Percentiles rank a stretch among this genome's conserved stretches.
Evolutionary conservation across 1,140 invertebrate species (phyloP).

Genomic region (Epicauta chinensis): DNA sequence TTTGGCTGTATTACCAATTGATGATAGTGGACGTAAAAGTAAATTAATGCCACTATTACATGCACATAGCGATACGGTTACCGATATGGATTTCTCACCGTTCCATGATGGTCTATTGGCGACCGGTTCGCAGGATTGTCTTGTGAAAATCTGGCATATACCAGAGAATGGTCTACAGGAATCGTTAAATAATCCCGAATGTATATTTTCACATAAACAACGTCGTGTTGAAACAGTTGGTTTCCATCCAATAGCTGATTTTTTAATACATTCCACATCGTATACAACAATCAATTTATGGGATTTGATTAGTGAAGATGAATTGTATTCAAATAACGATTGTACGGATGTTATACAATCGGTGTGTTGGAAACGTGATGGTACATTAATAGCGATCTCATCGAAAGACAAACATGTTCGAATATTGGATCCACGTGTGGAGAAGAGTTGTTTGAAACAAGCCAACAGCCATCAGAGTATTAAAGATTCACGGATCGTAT

Average conservation of each 20-base stretch:
- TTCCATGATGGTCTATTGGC: conserved; percentile 88
- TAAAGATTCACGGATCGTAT: conserved; percentile 84
- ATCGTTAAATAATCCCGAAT: conserved; percentile 72
- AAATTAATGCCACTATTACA: conserved; percentile 78
- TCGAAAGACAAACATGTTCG: conserved; percentile 80
- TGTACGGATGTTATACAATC: conserved; percentile 80
- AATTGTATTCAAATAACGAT: conserved; percentile 70
- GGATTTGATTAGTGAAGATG: conserved; percentile 77
- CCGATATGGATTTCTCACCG: conserved; percentile 92
- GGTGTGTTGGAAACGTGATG: conserved; percentile 77
- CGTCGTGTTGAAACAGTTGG: conserved; percentile 76
- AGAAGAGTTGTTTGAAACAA: conserved; percentile 53
- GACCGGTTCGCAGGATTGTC: conserved; percentile 85
- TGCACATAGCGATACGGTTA: conserved; percentile 82
- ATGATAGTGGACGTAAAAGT: conserved; percentile 79
- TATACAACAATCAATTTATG: conserved; percentile 77
- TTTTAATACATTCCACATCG: conserved; percentile 72
- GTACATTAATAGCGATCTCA: conserved; percentile 63
- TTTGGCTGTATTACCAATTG: conserved; percentile 77
- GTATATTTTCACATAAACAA: conserved; percentile 73
- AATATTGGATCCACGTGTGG: conserved; percentile 69
- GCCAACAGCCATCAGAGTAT: conserved; percentile 78
- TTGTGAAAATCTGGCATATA: conserved; percentile 84
- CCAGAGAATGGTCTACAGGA: conserved; percentile 71
- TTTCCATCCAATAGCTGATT: conserved; percentile 83